Conservation (phyloP, 2,797 vertebrate genomes). For the Poeciliopsis presidionis region DNA sequence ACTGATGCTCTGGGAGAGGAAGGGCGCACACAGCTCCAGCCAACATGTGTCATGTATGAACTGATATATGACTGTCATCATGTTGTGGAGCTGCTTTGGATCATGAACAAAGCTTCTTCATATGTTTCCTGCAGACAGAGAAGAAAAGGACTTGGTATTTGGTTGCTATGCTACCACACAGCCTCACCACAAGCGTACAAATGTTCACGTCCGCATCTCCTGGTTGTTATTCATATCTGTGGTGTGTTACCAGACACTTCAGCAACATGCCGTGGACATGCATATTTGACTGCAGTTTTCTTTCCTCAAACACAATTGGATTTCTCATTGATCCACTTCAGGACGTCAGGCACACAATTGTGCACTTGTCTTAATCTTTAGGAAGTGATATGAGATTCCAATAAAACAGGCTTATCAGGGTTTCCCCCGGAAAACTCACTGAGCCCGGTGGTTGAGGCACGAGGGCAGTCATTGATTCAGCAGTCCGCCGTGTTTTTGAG, state of each 20-base stretch:
- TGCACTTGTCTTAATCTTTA: background rate
- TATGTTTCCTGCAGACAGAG: conserved; percentile 20
- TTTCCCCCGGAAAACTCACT: too few relatives aligned
- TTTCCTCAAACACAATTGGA: background rate
- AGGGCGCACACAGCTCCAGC: conserved; percentile 28
- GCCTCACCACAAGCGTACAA: conserved; percentile 20
- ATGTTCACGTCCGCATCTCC: conserved; percentile 11
- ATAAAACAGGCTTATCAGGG: background rate
- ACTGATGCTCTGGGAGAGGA: conserved; percentile 56
- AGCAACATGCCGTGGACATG: background rate
- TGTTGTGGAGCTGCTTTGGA: conserved; percentile 54
- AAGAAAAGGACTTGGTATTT: conserved; percentile 19
- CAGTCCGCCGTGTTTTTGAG: too few relatives aligned
- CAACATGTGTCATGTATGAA: conserved; percentile 67
- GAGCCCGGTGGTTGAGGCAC: too few relatives aligned
- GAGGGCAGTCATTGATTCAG: too few relatives aligned
- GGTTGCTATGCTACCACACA: conserved; percentile 41
- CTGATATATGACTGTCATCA: conserved; percentile 62
- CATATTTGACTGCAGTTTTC: background rate
- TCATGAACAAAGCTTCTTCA: conserved; percentile 24
- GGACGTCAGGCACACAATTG: background rate
- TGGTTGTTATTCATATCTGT: conserved; percentile 12
- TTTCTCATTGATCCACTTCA: background rate
- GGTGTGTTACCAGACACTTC: background rate
- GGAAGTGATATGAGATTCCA: background rate